Conservation (phyloP, 2,113 vertebrate genomes). For the Regulus satrapa region DNA sequence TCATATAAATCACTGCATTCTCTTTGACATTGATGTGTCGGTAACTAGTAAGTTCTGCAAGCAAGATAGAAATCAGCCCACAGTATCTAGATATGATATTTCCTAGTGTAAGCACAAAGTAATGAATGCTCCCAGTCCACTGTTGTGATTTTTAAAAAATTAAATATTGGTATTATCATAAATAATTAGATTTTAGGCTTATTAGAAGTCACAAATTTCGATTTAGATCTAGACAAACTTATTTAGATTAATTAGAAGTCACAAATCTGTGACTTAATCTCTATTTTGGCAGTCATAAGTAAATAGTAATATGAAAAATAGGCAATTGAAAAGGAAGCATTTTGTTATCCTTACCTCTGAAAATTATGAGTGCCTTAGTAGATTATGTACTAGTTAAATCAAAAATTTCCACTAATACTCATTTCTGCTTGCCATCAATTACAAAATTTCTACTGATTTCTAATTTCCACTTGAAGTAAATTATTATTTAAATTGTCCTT, state of each 20-base stretch:
- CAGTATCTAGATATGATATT: not conserved
- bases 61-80: not conserved
- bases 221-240: too few species aligned
- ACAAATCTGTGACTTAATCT: not conserved
- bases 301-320: not conserved
- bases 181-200: not conserved
- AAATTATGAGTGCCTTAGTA: not conserved
- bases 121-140: not conserved
- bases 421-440: not conserved
- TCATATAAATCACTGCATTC: not conserved
- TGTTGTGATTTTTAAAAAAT: rapidly evolving
- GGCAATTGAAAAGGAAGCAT: not conserved
- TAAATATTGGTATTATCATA: not conserved
- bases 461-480: not conserved
- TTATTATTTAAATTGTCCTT: not conserved
- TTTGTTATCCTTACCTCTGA: not conserved
- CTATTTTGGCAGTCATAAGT: not conserved
- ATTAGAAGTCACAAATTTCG: not conserved
- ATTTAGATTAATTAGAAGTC: too few species aligned
- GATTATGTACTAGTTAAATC: not conserved
- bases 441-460: not conserved
- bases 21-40: not conserved
- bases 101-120: not conserved
- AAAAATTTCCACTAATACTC: not conserved
- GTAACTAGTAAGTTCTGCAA: not conserved